Conservation (phyloP, 2,797 vertebrate species). For the Brotogeris chrysoptera region DNA sequence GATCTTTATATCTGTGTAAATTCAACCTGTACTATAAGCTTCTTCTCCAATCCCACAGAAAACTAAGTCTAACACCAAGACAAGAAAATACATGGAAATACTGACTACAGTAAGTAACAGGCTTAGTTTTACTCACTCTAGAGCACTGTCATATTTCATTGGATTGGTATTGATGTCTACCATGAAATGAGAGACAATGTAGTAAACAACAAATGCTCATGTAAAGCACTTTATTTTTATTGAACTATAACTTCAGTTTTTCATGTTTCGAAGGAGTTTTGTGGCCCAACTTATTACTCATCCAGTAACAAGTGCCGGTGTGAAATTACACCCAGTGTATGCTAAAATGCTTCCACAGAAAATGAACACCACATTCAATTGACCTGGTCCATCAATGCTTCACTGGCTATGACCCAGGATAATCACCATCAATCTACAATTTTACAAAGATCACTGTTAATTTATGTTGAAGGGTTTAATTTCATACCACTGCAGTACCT, state of each 20-base stretch:
- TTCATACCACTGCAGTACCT: background rate
- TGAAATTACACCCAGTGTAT: background rate
- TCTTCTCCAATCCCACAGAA: conserved; percentile 14
- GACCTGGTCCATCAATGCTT: background rate
- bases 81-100: conserved; percentile 31
- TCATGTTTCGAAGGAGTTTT: conserved; percentile 8
- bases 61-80: conserved; percentile 37
- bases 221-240: conserved; percentile 74
- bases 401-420: background rate
- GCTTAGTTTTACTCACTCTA: conserved; percentile 38
- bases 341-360: background rate
- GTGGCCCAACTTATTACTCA: conserved; percentile 11
- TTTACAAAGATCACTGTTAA: background rate
- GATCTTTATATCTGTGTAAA: conserved; percentile 17
- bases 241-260: conserved; percentile 45
- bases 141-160: background rate
- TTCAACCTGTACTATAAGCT: conserved; percentile 11
- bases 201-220: conserved; percentile 43
- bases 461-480: conserved; percentile 6
- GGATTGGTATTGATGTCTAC: conserved; percentile 21
- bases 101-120: conserved; percentile 23
- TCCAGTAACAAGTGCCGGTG: background rate
- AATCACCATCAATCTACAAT: background rate
- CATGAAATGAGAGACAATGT: conserved; percentile 12
- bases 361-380: background rate